Percentiles rank a stretch among this genome's conserved stretches.
Conservation (phyloP, 2,888 invertebrate species). For the Cerastis leucographa region DNA sequence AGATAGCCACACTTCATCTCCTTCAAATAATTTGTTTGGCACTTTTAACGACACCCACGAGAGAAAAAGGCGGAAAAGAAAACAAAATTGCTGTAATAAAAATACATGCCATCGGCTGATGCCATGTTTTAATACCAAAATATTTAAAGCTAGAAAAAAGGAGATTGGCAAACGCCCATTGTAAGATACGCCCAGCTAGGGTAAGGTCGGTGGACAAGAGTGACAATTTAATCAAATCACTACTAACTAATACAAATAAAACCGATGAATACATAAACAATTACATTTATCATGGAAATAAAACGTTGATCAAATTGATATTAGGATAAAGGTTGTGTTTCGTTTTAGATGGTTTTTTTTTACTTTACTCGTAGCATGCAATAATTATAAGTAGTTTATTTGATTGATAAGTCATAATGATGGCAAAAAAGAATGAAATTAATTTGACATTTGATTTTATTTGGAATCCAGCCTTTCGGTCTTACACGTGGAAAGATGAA, state of each 20-base stretch:
- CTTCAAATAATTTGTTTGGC: conserved; percentile 29
- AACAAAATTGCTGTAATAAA: conserved; percentile 27
- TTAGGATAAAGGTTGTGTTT: too few species aligned
- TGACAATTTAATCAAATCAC: neutral
- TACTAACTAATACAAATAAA: neutral
- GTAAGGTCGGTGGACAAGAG: neutral
- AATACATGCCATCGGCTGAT: conserved; percentile 5
- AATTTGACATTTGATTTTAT: too few species aligned
- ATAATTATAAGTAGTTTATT: neutral
- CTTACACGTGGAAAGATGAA: too few species aligned
- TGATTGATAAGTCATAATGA: neutral
- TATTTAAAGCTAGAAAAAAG: neutral
- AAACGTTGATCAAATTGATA: neutral
- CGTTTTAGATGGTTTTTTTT: too few species aligned
- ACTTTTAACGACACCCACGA: conserved; percentile 2
- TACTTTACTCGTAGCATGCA: too few species aligned
- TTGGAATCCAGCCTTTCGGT: too few species aligned
- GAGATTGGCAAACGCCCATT: neutral
- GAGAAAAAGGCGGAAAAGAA: neutral
- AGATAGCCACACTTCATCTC: neutral
- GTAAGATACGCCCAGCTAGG: neutral
- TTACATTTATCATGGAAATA: neutral
- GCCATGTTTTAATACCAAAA: conserved; percentile 23
- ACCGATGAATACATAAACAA: neutral
- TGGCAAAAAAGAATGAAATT: neutral